phyloP scores from a whole-genome alignment of 2,797 vertebrate genomes.

The Phaenicophaeus curvirostris region DNA sequence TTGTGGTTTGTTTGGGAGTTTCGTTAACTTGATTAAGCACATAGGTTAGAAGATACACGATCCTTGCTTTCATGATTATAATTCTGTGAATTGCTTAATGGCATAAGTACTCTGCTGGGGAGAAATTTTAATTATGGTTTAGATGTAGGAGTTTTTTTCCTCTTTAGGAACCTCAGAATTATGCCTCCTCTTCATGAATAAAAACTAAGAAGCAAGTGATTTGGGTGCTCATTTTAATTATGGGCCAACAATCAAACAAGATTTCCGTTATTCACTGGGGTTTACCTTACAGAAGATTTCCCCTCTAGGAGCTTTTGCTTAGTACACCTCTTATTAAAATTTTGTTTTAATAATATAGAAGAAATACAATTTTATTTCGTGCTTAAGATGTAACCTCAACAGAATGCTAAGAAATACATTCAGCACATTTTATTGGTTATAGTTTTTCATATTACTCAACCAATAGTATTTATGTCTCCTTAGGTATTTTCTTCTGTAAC shows the following conservation, averaged over 20 bases:
- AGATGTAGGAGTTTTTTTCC: slow-evolving; percentile 29
- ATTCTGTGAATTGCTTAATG: not conserved
- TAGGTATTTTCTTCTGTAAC: not conserved
- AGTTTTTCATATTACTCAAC: not conserved
- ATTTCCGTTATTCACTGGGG: not conserved
- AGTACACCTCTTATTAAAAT: not conserved
- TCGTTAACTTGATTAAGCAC: not conserved
- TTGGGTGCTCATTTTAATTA: slow-evolving; percentile 19
- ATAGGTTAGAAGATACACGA: not conserved
- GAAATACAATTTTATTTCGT: not conserved
- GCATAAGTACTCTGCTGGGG: not conserved
- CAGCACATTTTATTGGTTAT: not conserved
- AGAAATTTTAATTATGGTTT: slow-evolving; percentile 31
- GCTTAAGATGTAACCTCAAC: not conserved
- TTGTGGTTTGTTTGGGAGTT: not conserved
- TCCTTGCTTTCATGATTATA: slow-evolving; percentile 6
- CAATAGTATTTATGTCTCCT: not conserved
- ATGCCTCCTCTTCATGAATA: slow-evolving; percentile 27
- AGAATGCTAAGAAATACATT: not conserved
- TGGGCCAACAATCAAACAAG: not conserved
- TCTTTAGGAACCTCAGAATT: slow-evolving; percentile 21
- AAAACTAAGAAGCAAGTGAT: slow-evolving; percentile 1
- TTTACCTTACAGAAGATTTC: not conserved
- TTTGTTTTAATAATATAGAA: not conserved
- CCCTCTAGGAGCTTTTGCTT: not conserved